Base-by-base conservation (phyloP, 1,140 invertebrate species). In the Macrobrachium nipponense region DNA sequence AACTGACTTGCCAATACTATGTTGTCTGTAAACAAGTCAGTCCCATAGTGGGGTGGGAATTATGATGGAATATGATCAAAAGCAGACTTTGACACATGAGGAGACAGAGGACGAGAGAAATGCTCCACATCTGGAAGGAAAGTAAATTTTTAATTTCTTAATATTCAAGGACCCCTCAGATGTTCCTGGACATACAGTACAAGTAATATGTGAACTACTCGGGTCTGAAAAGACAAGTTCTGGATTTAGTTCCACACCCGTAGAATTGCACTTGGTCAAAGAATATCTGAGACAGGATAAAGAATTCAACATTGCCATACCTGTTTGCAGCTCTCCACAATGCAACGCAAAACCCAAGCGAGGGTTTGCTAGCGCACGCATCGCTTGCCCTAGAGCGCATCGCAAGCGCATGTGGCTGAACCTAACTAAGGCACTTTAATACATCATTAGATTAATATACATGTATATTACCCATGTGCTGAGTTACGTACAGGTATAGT, bases 401-500 rank as follows among this genome's bases (percentile, higher is more conserved):
- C 88, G 88, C 88, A 76, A 85, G 88, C 88, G 88, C 88, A 80
- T 83, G 88, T 89, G 88, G 88, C 88, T 84, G 81, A 80, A 36
- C 51, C 83, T 87, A 88, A 86, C 78, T 87, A 88, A 68, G 14
- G 23, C 61, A 78, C 27, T 64, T 72, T 59, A 18, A 59, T 82
- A 62, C 27, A 36, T 27, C 17, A 64, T 77, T 82, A 60, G 20
- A 59, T 76, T n/a, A 66, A 73, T 70, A 80, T 87, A 59, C 72
- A 59, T 72, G 73, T 68, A 78, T 86, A 88, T 80, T 88, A 86
- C 84, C 83, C 84, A 81, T 66, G 76, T 79, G 87, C 77, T 78
- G 87, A 87, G 87, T 87, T 90, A 93, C 95, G 94, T 95, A 97
- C 96, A 98, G 92, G 96, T 97, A 91, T 96, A 97, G 90, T 94